Evolutionary conservation across 1,140 invertebrate genomes (phyloP), one percentile per base, ranked within the genome.

Genomic region (Amyelois transitella): DNA sequence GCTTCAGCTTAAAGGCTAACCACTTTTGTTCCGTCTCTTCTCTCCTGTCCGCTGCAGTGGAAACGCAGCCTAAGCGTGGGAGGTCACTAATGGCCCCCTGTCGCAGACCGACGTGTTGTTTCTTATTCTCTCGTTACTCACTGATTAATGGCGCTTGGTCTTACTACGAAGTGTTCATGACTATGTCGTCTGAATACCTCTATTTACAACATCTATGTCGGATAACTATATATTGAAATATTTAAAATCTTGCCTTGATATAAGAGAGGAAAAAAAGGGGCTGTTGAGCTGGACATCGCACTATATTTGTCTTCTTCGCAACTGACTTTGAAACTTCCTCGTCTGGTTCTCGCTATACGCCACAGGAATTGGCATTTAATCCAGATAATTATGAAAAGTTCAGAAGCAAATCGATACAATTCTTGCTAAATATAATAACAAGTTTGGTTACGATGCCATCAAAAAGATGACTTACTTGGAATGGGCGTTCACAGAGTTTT

Each of bases 271-370:
- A n/a, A n/a, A n/a, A n/a, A n/a, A n/a, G n/a, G n/a, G n/a, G n/a
- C 60, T 3, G 24, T 82, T 10, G 74, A 81, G 43, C 57, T 85
- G 48, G 66, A 75, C 24, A 71, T 76, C 2, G 55, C 56, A 0
- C 38, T 82, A 79, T 88, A 6, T 82, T 92, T 32, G 60, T 91
- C 0, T 92, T 92, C 72, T 89, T 92, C 47, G 62, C 91, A 5
- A 92, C 90, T 14, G 78, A 76, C 49, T 88, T 93, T 70, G 92
- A 94, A 50, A 93, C 92, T 0, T 91, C 91, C 0, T 89, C 91
- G 0, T 89, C 87, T 0, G 76, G 90, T 0, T 81, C 93, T 3
- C 81, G 88, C 18, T 91, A 86, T 57, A 76, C 88, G 0, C 54
- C 90, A 1, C 91, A 91, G 62, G 80, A 90, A 58, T 77, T 94